Conservation (phyloP, 2,113 vertebrate species). For the Petroica traversi region DNA sequence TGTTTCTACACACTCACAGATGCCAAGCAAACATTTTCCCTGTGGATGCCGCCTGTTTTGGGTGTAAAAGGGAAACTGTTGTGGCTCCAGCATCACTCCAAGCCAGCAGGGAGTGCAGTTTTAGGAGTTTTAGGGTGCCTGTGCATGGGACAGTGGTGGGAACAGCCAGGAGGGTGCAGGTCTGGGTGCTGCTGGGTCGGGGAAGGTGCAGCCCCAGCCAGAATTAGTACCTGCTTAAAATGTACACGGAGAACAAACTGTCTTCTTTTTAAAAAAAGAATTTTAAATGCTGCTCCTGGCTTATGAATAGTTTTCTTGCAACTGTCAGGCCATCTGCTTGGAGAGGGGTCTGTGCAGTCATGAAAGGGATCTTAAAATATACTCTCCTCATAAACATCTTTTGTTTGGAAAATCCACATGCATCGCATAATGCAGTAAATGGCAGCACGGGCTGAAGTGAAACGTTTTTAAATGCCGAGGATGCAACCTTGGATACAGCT, state of each 20-base stretch:
- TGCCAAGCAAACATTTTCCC: not conserved
- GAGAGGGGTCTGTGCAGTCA: constrained; percentile 42
- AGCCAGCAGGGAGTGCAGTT: not conserved
- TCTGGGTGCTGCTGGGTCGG: not conserved
- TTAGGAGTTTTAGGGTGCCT: not conserved
- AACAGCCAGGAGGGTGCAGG: not conserved
- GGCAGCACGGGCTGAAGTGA: constrained; percentile 21
- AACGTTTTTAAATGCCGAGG: constrained; percentile 32
- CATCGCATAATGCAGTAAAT: constrained; percentile 49
- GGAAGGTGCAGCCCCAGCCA: not conserved
- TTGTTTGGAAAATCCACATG: constrained; percentile 65
- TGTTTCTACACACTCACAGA: not conserved
- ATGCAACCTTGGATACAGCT: constrained; percentile 59
- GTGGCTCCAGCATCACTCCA: not conserved
- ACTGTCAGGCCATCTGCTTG: constrained; percentile 67
- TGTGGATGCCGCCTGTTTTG: not conserved
- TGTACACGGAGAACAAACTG: constrained; percentile 17
- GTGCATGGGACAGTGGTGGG: not conserved
- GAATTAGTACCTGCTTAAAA: constrained; percentile 53
- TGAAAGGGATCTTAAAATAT: constrained; percentile 64
- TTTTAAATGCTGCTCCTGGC: constrained; percentile 40
- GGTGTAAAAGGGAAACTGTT: not conserved
- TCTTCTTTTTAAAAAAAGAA: not conserved
- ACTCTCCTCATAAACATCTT: constrained; percentile 52
- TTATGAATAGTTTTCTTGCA: constrained; percentile 58